Evolutionary conservation across 2,888 invertebrate genomes (phyloP), one percentile per base, ranked within the genome.

Genomic region (Tricholauxania praeusta): DNA sequence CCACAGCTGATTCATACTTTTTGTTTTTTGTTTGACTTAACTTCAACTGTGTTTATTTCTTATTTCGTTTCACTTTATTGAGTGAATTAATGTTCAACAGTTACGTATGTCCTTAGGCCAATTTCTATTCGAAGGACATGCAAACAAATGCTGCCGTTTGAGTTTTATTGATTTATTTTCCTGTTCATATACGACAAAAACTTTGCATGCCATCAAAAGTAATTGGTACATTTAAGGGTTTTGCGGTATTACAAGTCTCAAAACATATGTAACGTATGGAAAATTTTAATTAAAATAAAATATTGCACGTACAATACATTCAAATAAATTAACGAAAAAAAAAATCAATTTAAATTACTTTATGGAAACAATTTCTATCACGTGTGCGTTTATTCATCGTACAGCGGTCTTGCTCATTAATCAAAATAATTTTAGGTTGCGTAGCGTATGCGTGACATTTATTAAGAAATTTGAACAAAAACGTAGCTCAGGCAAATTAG

Each of bases 141-240:
- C 57, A 68, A 59, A 48, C 68, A 47, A 68, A 68, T 76, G 80
- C 79, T 82, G 79, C 74, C 75, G 32, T 76, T 74, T 64, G 53
- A 63, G 57, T 63, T 55, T 17, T 55, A 66, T 68, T 69, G 60
- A 22, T 49, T 53, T n/a, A 17, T 57, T 57, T 57, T 22, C 10
- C 19, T n/a, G 39, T 28, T 17, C 28, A 28, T 57, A 17, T 10
- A 17, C n/a, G 53, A 19, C 3, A 53, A 19, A 14, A 53, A 53
- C n/a, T 53, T 19, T 53, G 53, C 53, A 53, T 7, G 19, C n/a
- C n/a, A 15, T 17, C 53, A 53, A 19, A 53, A 19, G 12, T 17
- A 57, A 57, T 17, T 4, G 19, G 22, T 22, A 17, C 55, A 12
- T 12, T 17, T n/a, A 12, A 53, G 19, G 22, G 57, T 57, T n/a